Evolutionary conservation across 1,140 invertebrate genomes (phyloP), one percentile per base, ranked within the genome.

Genomic region (Caerostris extrusa): DNA sequence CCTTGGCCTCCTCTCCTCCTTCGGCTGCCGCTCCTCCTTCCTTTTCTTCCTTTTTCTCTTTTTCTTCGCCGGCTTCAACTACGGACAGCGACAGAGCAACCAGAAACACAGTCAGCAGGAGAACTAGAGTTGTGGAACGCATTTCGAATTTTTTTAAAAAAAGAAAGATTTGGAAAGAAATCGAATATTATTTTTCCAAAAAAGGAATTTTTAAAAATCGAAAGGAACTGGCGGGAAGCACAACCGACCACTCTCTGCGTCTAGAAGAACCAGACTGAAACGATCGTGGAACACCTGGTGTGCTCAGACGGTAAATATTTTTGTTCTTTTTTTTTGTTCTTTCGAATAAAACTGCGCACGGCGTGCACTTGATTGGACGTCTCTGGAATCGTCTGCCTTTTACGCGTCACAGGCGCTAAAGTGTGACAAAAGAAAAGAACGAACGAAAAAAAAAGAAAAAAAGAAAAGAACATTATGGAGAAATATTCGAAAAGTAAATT

Each of bases 401-500:
- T 14, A 60, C 85, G 58, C 85, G 85, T 87, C 85, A 87, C 85
- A 87, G 85, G 58, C 85, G 58, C 34, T 61, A 87, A 60, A 87
- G 58, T 61, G 14, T 61, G 19, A 61, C 58, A 87, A 87, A 87
- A 64, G 85, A 87, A 58, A 87, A 87, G 58, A 87, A 61, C 57
- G 58, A 34, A 60, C 55, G 57, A 55, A 19, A 87, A 60, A 34
- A 71, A 71, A 3, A 8, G 34, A 19, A 8, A 71, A 71, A 7
- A 71, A 7, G 50, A 77, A 61, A 87, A 87, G 85, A 85, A 19
- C 7, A 87, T 60, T 60, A 64, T 61, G 58, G 58, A 87, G 58
- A 77, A 87, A 87, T 87, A 87, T 87, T 87, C 85, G 34, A 61
- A 87, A 61, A 87, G 58, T 87, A 87, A 87, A 87, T 87, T 87